These are phyloP conservation scores for Percopsis omiscomaycus DNA, from an alignment of 2,797 vertebrate species.

Conservation along the genomic window DNA sequence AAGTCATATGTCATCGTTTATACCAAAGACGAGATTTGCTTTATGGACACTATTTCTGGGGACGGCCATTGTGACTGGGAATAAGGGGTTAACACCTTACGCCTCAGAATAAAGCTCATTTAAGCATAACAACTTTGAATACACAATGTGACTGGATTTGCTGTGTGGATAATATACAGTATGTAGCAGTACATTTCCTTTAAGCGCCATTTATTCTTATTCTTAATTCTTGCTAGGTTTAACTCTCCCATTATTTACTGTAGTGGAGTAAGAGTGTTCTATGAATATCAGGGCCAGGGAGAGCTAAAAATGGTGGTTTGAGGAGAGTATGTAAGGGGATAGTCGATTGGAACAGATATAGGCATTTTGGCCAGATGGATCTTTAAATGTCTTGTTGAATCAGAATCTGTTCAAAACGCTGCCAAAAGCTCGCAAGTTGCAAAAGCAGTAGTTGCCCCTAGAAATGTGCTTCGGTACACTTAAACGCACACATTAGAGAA, in stretches of 20 bases:
- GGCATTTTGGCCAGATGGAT: background rate
- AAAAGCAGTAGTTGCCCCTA: no score
- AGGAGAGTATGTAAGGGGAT: background rate
- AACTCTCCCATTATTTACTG: background rate
- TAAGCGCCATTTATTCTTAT: conserved; percentile 9
- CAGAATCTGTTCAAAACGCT: no score
- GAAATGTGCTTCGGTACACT: no score
- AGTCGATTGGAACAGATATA: background rate
- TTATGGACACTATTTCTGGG: no score
- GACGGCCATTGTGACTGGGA: no score
- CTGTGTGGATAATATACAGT: background rate
- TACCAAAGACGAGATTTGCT: no score
- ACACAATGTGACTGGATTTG: background rate
- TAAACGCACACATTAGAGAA: no score
- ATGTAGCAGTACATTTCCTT: background rate
- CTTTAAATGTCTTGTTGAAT: conserved; percentile 13
- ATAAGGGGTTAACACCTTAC: no score
- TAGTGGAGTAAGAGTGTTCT: background rate
- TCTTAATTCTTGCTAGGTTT: background rate
- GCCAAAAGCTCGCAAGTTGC: no score
- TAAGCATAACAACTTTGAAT: no score
- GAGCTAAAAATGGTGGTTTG: background rate
- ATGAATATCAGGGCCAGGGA: background rate
- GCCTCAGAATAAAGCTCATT: no score
- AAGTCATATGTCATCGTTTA: no score